Evolutionary conservation across 2,797 vertebrate genomes (phyloP).

Genomic region (Scolopax rusticola): DNA sequence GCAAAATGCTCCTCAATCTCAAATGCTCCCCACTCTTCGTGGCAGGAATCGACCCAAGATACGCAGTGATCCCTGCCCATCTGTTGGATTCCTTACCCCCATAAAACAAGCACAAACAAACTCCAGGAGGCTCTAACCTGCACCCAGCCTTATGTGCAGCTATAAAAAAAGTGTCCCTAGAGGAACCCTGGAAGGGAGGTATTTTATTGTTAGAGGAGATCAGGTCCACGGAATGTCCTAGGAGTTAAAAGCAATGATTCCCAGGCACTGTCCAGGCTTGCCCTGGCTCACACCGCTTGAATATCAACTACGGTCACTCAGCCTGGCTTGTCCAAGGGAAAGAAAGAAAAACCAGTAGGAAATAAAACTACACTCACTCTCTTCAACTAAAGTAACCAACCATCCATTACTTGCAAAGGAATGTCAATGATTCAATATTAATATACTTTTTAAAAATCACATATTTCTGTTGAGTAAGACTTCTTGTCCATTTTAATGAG

Average conservation of each 20-base stretch:
- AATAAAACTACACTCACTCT: not conserved
- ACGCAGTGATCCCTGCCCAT: not conserved
- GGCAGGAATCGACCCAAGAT: not conserved
- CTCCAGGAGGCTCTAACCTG: not conserved
- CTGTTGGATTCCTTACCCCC: not conserved
- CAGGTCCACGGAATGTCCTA: not conserved
- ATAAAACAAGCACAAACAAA: slow-evolving; percentile 2
- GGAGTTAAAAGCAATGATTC: not conserved
- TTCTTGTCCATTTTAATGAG: not conserved
- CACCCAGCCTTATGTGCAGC: not conserved
- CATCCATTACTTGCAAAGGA: not conserved
- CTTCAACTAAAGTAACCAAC: not conserved
- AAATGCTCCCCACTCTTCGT: not conserved
- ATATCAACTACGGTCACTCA: not conserved
- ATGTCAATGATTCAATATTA: not conserved
- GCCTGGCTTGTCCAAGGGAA: not conserved
- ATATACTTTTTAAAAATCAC: not conserved
- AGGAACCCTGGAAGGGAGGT: not conserved
- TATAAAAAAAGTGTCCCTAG: not conserved
- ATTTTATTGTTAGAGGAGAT: not conserved
- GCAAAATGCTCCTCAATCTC: not conserved
- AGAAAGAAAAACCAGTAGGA: not conserved
- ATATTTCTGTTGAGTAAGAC: not conserved
- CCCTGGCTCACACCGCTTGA: not conserved
- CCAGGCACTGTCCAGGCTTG: not conserved